Percentiles rank a stretch among this genome's conserved stretches.
These are phyloP conservation scores for Hypena proboscidalis DNA, from an alignment of 2,888 invertebrate species.

Conservation along the genomic window DNA sequence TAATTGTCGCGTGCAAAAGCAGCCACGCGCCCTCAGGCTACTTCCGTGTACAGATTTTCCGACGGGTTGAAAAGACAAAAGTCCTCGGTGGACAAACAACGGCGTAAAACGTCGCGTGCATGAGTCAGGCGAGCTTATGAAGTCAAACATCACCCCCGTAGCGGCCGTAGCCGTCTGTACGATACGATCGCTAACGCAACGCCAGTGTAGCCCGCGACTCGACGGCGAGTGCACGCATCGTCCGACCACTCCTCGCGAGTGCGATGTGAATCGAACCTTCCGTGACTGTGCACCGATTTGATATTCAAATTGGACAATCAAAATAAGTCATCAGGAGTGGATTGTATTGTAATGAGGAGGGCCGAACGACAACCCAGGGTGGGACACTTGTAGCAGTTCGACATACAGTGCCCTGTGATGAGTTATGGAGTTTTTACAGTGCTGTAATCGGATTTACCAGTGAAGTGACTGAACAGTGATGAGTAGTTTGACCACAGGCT, in stretches of 20 bases:
- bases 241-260: slow-evolving; percentile 39
- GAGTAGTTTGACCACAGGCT: slow-evolving; percentile 52
- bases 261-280: slow-evolving; percentile 53
- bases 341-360: slow-evolving; percentile 67
- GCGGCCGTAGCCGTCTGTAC: slow-evolving; percentile 62
- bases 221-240: slow-evolving; percentile 57
- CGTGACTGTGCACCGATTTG: slow-evolving; percentile 61
- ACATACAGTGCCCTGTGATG: slow-evolving; percentile 37
- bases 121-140: slow-evolving; percentile 71
- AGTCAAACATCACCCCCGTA: slow-evolving; percentile 69
- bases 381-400: slow-evolving; percentile 36
- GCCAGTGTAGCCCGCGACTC: slow-evolving; percentile 65
- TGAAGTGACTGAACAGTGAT: slow-evolving; percentile 70
- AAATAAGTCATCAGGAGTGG: slow-evolving; percentile 60
- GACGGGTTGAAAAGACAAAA: slow-evolving; percentile 46
- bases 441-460: slow-evolving; percentile 53
- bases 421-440: slow-evolving; percentile 59
- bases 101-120: slow-evolving; percentile 26
- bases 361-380: slow-evolving; percentile 39
- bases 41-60: slow-evolving; percentile 49
- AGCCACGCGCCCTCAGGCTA: slow-evolving; percentile 31
- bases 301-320: slow-evolving; percentile 64
- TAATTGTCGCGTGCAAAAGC: slow-evolving; percentile 62
- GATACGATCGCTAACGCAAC: slow-evolving; percentile 36
- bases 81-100: slow-evolving; percentile 30